Conservation (phyloP, 2,113 vertebrate genomes). For the Camelus bactrianus region DNA sequence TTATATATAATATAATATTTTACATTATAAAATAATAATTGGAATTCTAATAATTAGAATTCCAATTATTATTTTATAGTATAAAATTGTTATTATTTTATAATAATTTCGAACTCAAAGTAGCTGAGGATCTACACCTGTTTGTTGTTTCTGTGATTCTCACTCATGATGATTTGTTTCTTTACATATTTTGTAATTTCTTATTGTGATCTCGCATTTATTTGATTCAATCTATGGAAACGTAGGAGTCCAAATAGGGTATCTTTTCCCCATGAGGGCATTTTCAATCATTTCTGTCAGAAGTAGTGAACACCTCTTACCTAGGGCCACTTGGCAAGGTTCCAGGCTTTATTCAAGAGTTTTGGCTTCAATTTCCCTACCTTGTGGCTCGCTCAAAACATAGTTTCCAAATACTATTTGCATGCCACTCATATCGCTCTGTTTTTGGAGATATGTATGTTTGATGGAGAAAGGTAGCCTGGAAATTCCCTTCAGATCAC, state of each 20-base stretch:
- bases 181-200: not conserved
- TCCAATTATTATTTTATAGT: no score
- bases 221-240: not conserved
- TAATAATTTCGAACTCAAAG: not conserved
- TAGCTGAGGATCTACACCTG: not conserved
- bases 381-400: not conserved
- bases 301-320: not conserved
- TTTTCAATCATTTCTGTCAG: not conserved
- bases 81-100: no score
- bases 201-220: not conserved
- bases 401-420: not conserved
- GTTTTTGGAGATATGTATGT: not conserved
- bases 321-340: not conserved
- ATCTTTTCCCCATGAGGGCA: not conserved
- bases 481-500: not conserved
- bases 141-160: not conserved
- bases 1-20: no score
- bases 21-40: no score
- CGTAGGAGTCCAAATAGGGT: not conserved
- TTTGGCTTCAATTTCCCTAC: not conserved
- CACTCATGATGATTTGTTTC: not conserved
- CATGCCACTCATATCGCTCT: not conserved
- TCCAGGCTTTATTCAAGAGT: not conserved
- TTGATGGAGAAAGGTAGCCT: not conserved
- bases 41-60: no score